A percentile compares a stretch with the other conserved stretches of the same genome.
Evolutionary conservation across 2,113 vertebrate species (phyloP).

Genomic region (Myrmophylax atrothorax): DNA sequence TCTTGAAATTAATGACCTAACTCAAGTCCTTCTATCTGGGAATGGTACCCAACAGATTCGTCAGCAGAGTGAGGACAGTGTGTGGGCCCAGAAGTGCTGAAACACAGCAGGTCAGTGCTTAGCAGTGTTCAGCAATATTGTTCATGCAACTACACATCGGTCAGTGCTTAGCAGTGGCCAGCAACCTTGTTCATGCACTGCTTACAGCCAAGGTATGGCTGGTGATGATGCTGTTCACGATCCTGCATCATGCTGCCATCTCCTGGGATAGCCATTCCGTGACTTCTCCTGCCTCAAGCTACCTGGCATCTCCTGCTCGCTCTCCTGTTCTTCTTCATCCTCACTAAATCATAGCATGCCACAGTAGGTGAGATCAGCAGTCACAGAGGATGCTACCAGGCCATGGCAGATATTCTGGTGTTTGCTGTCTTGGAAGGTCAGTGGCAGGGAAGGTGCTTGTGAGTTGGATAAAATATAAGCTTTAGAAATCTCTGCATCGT

Average conservation of each 20-base stretch:
- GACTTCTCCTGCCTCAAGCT: not conserved
- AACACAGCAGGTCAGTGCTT: not conserved
- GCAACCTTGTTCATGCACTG: not conserved
- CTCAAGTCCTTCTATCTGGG: not conserved
- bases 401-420: not conserved
- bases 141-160: not conserved
- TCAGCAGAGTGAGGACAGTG: not conserved
- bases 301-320: fast-evolving
- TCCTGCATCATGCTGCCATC: not conserved
- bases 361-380: not conserved
- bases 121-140: not conserved
- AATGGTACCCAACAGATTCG: not conserved
- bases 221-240: not conserved
- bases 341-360: not conserved
- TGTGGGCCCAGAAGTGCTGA: not conserved
- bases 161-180: not conserved
- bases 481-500: not conserved
- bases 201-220: not conserved
- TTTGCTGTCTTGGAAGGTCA: not conserved
- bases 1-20: not conserved
- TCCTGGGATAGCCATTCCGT: not conserved
- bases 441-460: not conserved
- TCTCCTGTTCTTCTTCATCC: not conserved
- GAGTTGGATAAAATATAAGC: not conserved
- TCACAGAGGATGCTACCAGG: not conserved